These are phyloP conservation scores for Lampris incognitus DNA, from an alignment of 2,113 vertebrate species.

Conservation along the genomic window DNA sequence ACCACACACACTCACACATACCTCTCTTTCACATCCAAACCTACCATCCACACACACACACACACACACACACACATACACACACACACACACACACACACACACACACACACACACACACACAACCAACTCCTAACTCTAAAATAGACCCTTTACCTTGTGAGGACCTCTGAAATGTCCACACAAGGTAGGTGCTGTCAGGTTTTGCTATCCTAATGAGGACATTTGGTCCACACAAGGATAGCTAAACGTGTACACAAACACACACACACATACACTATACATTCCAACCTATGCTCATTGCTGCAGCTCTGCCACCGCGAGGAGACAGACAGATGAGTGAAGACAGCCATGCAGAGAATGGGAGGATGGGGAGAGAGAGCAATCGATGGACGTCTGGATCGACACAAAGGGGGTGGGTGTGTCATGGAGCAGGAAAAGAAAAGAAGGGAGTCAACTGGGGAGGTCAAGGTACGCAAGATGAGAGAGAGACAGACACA, in stretches of 20 bases:
- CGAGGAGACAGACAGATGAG: slow-evolving; percentile 20
- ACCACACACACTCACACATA: background rate
- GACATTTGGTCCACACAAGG: too few species aligned
- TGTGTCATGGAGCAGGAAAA: background rate
- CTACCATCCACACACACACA: background rate
- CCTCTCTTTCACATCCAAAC: background rate
- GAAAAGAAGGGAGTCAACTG: background rate
- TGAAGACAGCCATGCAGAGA: background rate
- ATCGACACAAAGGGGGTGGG: slow-evolving; percentile 43
- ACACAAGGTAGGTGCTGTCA: too few species aligned
- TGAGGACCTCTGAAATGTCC: too few species aligned
- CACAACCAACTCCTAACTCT: background rate
- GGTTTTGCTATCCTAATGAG: too few species aligned
- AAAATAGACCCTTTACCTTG: too few species aligned
- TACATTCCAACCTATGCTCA: background rate
- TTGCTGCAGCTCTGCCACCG: background rate
- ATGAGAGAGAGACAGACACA: background rate
- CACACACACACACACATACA: slow-evolving; percentile 16
- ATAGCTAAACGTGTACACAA: too few species aligned
- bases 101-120: slow-evolving; percentile 6
- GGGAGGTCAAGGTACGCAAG: background rate
- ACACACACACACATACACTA: background rate
- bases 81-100: slow-evolving; percentile 14
- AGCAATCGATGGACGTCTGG: slow-evolving; percentile 32
- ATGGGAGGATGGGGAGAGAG: background rate